phyloP scores from a whole-genome alignment of 2,113 vertebrate genomes.

The Chunga burmeisteri region DNA sequence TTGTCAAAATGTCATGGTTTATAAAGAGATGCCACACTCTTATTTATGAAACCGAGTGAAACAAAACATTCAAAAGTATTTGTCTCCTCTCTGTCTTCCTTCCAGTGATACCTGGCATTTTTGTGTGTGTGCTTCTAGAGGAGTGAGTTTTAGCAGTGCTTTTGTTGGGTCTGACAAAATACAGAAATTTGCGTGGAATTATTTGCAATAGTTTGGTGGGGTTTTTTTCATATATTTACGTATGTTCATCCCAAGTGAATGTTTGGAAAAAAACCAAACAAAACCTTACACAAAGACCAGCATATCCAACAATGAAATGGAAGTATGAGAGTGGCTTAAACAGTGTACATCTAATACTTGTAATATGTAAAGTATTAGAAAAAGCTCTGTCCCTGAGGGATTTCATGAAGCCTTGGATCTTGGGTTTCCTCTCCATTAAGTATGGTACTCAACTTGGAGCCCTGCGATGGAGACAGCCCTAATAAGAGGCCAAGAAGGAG shows the following conservation, averaged over 20 bases:
- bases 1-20: constrained; percentile 30
- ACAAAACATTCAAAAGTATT: background rate
- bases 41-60: background rate
- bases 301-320: background rate
- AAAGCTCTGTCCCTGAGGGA: background rate
- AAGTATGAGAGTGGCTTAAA: background rate
- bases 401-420: background rate
- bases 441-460: background rate
- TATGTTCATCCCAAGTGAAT: background rate
- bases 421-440: background rate
- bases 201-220: background rate
- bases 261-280: background rate
- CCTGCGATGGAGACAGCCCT: background rate
- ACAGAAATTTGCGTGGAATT: background rate
- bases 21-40: background rate
- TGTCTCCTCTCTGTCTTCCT: background rate
- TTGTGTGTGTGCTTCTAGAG: background rate
- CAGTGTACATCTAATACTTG: background rate
- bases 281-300: background rate
- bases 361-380: background rate
- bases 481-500: background rate
- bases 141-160: background rate
- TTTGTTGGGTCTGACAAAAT: background rate
- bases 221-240: background rate
- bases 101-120: background rate